Base-by-base conservation (phyloP, 2,113 vertebrate species). In the Silurus meridionalis region DNA sequence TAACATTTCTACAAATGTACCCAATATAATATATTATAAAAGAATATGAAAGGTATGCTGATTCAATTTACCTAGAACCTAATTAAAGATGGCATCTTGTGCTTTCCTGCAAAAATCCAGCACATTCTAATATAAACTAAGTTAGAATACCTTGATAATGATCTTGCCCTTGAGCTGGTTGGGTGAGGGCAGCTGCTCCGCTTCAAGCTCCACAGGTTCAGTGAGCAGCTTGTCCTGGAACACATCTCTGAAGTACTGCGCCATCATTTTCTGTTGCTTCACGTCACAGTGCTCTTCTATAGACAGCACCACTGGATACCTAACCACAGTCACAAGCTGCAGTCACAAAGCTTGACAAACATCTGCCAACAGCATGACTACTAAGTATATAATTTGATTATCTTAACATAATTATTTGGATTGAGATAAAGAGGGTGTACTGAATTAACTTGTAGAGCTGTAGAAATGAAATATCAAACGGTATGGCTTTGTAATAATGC, bases 231-330 rank as follows among this genome's bases (percentile, higher is more conserved):
- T 95, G 89, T 98, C 96, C 23, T 96, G 96, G 48, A 99, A 95
- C 4, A 97, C 96, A 0, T 97, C 97, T 91, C 92, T 96, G 92
- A 99, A 99, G 75, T 97, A 95, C 4, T 90, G 95, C 88, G 98
- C 97, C 96, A 99, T 99, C 89, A 98, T 92, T 25, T 97, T 95
- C 92, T 99, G 98, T 91, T 99, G 98, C 57, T 97, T 97, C n/a
- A 98, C 58, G 0, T 94, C 91, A 14, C 98, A 99, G 79, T 99
- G 98, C 90, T 99, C 97, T 92, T 99, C 98, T 0, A 99, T 98
- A 64, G 98, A 99, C 90, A 99, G 94, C 90, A 99, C 96, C 79
- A 99, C 88, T 0, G 98, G 98, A 91, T 96, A 99, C 17, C 98
- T 99, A 91, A 8, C 7, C 84, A 83, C 14, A 84, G 57, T 58